A percentile compares a stretch with the other conserved stretches of the same genome.
Evolutionary conservation across 2,797 vertebrate genomes (phyloP).

Genomic region (Psittacula echo): DNA sequence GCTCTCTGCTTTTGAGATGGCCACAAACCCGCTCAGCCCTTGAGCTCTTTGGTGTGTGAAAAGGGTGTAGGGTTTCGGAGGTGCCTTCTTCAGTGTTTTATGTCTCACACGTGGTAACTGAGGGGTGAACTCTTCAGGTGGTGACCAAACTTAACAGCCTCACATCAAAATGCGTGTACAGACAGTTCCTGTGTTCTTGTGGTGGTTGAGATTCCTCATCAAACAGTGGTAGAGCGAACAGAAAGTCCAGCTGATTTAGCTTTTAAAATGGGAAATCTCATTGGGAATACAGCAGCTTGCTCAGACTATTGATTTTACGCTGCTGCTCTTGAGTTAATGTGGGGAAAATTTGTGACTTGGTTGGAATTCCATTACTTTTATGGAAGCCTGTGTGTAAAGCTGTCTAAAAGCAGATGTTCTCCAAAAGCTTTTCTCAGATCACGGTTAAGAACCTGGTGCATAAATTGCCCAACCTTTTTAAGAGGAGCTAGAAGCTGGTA

Average conservation of each 20-base stretch:
- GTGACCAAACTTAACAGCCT: neutral
- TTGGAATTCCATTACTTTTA: neutral
- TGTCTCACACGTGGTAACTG: rapidly evolving
- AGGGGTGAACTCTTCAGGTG: neutral
- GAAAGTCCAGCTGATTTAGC: neutral
- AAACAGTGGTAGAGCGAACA: rapidly evolving
- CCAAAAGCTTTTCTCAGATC: neutral
- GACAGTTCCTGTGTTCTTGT: neutral
- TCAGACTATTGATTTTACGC: neutral
- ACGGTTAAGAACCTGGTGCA: rapidly evolving
- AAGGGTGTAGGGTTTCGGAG: neutral
- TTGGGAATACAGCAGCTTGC: neutral
- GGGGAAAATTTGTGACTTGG: neutral
- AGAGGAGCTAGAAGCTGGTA: neutral
- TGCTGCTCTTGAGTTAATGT: neutral
- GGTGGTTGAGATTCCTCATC: neutral
- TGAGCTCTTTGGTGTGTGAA: neutral
- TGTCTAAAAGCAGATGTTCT: neutral
- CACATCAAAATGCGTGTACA: rapidly evolving
- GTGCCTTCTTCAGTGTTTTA: rapidly evolving
- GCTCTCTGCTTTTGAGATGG: neutral
- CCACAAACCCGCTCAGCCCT: neutral
- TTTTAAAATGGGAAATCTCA: neutral
- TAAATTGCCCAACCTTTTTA: neutral
- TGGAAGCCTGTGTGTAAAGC: neutral